Conservation (phyloP, 2,797 vertebrate species). For the Anguilla anguilla region DNA sequence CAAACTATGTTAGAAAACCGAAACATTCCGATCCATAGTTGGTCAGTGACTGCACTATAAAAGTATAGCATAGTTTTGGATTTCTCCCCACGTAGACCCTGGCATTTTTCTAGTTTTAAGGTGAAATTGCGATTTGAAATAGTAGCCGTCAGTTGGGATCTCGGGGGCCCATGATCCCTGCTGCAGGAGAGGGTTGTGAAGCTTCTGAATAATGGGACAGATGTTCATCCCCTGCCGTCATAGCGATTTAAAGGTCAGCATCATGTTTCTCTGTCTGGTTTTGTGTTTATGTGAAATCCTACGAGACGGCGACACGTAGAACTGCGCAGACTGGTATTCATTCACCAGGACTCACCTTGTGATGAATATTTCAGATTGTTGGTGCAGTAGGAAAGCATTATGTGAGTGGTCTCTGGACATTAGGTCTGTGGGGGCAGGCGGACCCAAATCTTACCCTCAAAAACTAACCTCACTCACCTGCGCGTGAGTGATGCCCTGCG, state of each 20-base stretch:
- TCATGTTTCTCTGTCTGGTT: not conserved
- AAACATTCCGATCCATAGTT: not conserved
- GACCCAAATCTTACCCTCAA: not conserved
- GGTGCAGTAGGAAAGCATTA: not conserved
- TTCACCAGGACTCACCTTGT: not conserved
- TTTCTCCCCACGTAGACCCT: not conserved
- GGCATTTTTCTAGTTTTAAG: not conserved
- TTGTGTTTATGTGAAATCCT: not conserved
- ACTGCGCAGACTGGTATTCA: not conserved
- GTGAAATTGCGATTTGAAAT: not conserved
- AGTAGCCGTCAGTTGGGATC: not conserved
- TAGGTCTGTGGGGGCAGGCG: not conserved
- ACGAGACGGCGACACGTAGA: not conserved
- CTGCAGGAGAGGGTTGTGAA: not conserved
- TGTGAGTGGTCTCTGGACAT: not conserved
- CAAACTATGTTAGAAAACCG: not conserved
- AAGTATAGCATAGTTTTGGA: not conserved
- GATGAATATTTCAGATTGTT: not conserved
- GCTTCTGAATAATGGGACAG: not conserved
- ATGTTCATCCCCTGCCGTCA: not conserved
- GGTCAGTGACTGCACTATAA: not conserved
- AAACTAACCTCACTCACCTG: not conserved
- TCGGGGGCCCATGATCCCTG: not conserved
- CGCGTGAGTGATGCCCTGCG: not conserved
- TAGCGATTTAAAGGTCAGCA: not conserved